Percentiles rank a stretch among this genome's conserved stretches.
phyloP scores from a whole-genome alignment of 1,140 invertebrate species.

The Solenopsis invicta region DNA sequence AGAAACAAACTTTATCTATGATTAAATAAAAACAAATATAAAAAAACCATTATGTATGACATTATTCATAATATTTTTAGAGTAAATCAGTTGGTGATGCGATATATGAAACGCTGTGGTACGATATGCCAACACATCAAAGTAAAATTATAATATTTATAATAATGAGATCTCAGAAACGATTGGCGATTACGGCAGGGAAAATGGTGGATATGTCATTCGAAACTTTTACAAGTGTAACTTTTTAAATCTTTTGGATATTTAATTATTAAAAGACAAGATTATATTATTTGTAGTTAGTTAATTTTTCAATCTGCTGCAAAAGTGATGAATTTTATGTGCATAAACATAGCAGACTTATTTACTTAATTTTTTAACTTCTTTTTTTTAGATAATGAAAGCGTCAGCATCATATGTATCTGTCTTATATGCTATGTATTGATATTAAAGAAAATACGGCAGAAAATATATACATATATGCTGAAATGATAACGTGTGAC shows the following conservation, averaged over 20 bases:
- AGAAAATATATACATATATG: too few relatives aligned
- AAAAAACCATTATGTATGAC: too few relatives aligned
- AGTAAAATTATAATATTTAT: constrained; percentile 12
- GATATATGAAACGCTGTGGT: constrained; percentile 35
- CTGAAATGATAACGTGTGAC: too few relatives aligned
- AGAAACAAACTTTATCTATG: too few relatives aligned
- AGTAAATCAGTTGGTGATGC: constrained; percentile 4
- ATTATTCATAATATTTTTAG: not conserved
- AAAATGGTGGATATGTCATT: constrained; percentile 31
- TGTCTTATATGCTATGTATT: constrained; percentile 53
- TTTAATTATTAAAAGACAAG: not conserved
- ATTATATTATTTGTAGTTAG: not conserved
- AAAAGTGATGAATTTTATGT: not conserved
- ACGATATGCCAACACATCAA: constrained; percentile 1
- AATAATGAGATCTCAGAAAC: constrained; percentile 36
- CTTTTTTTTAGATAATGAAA: constrained; percentile 34
- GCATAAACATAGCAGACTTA: not conserved
- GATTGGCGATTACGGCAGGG: constrained; percentile 13
- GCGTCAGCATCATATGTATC: constrained; percentile 55
- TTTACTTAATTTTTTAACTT: not conserved
- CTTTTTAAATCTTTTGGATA: not conserved
- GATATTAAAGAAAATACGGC: not conserved
- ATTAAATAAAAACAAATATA: too few relatives aligned
- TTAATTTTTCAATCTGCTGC: too few relatives aligned
- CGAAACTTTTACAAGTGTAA: constrained; percentile 40